phyloP scores from a whole-genome alignment of 2,797 vertebrate genomes.

The Paguma larvata region DNA sequence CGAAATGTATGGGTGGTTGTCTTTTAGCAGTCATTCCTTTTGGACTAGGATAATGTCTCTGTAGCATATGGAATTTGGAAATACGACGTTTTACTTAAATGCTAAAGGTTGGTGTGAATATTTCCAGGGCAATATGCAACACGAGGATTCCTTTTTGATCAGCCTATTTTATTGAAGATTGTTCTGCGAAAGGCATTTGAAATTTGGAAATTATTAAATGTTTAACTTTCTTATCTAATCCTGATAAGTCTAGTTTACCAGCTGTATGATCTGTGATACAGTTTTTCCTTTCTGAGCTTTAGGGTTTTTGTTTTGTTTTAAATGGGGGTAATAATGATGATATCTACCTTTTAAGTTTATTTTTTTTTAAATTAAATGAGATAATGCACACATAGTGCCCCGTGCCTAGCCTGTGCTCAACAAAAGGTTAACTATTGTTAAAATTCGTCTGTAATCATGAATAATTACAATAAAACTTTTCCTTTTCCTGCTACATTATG shows the following conservation, averaged over 20 bases:
- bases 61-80: not conserved
- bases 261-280: not conserved
- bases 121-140: not conserved
- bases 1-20: not conserved
- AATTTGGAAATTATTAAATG: constrained; percentile 37
- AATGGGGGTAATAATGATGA: not conserved
- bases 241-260: not conserved
- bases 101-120: not conserved
- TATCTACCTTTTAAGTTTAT: constrained; percentile 6
- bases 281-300: not conserved
- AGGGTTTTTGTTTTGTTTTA: not conserved
- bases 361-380: constrained; percentile 27
- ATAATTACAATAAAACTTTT: constrained; percentile 36
- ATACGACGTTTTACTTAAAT: not conserved
- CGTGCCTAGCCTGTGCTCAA: not conserved
- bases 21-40: not conserved
- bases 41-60: not conserved
- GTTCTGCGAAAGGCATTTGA: not conserved
- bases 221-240: not conserved
- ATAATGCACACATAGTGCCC: not conserved
- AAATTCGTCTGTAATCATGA: constrained; percentile 21
- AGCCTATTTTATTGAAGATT: not conserved
- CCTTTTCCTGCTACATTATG: constrained; percentile 9
- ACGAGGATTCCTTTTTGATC: not conserved
- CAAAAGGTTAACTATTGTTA: constrained; percentile 17